These are phyloP conservation scores for Limnephilus lunatus DNA, from an alignment of 2,888 invertebrate species.

Conservation along the genomic window DNA sequence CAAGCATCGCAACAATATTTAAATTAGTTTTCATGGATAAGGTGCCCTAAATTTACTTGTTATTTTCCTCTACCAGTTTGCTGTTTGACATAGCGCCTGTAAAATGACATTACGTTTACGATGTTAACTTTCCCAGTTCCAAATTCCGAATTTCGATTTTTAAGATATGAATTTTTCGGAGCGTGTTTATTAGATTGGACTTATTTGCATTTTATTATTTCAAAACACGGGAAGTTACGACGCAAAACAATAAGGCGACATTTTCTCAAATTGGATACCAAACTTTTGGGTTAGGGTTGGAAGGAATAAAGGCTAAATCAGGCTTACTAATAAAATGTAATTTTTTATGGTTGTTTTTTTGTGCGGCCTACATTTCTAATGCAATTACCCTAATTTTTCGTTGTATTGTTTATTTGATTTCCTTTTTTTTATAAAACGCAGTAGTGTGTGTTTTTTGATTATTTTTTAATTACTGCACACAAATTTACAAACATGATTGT, in stretches of 20 bases:
- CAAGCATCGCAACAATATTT: background rate
- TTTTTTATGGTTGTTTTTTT: background rate
- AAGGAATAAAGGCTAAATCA: background rate
- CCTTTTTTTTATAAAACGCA: too few species aligned
- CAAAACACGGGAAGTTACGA: constrained; percentile 20
- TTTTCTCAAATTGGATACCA: constrained; percentile 47
- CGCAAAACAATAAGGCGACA: constrained; percentile 8
- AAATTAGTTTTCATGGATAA: background rate
- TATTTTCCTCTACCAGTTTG: background rate
- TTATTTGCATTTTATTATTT: constrained; percentile 65
- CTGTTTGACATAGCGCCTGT: constrained; percentile 30
- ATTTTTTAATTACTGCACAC: too few species aligned
- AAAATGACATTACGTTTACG: constrained; percentile 44
- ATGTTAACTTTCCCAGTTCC: constrained; percentile 48
- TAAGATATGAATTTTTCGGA: constrained; percentile 49
- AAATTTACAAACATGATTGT: too few species aligned
- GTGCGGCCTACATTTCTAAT: background rate
- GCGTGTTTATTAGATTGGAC: constrained; percentile 53
- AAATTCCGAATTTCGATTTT: constrained; percentile 61
- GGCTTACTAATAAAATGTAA: background rate
- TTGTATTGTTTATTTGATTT: background rate
- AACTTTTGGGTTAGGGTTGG: constrained; percentile 11
- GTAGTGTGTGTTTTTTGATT: too few species aligned
- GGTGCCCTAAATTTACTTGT: background rate
- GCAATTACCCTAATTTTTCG: background rate